Evolutionary conservation across 2,888 invertebrate species (phyloP), one percentile per base, ranked within the genome.

Genomic region (Trachelus iudaicus): DNA sequence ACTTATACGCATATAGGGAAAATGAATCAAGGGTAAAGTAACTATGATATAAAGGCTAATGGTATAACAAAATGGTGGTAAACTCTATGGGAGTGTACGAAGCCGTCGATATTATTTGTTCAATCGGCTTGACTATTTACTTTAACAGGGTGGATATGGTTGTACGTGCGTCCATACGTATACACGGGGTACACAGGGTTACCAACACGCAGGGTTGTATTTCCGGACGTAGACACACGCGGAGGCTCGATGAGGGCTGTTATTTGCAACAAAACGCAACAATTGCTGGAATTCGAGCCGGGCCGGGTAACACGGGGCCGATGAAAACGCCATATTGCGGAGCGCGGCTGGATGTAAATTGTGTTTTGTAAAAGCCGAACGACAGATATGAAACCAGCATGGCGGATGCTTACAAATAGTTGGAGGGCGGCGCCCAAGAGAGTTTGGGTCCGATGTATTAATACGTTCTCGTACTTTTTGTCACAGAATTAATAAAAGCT

Each of bases 381-480:
- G 87, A 83, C 85, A 87, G 89, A 90, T 89, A 90, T 90, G 88
- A 90, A 89, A 90, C 87, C 90, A 89, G 90, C 88, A 90, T 90
- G 90, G 90, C 90, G 90, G 90, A 90, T 90, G 90, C 90, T 90
- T 90, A 89, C 90, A 90, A 90, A 90, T 89, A 90, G 90, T 90
- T 89, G 85, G 88, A 87, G 90, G 90, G 90, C 90, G 90, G 88
- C 84, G 85, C 85, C 87, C 85, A 83, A 23, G 40, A 56, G 40
- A 56, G 15, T 56, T 56, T 56, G 23, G 40, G 40, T 23, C 40
- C 40, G 40, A 23, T 9, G 40, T 56, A 56, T 23, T 56, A 56
- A 56, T 56, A 2, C 23, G 40, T 56, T 23, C 40, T 23, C 40
- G 6, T 56, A 6, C 40, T 9, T 23, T 56, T 56, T 23, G 40